These are phyloP conservation scores for Plutella xylostella DNA, from an alignment of 2,888 invertebrate genomes.

Conservation along the genomic window DNA sequence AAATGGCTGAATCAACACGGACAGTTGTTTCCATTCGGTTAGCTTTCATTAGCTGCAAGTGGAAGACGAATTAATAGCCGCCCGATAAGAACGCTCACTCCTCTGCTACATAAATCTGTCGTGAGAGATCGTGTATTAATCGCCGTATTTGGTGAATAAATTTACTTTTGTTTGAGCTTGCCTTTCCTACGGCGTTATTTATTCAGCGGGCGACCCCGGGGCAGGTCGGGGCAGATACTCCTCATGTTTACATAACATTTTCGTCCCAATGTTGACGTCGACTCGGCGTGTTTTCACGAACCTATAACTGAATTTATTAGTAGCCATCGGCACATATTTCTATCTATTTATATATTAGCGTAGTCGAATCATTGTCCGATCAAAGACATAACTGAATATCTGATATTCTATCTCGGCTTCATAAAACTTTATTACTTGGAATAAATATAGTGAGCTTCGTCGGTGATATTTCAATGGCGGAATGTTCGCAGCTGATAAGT, in stretches of 20 bases:
- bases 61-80: too few species aligned
- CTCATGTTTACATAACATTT: slow-evolving; percentile 59
- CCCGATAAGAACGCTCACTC: too few species aligned
- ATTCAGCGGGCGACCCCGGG: slow-evolving; percentile 58
- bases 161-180: slow-evolving; percentile 67
- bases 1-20: too few species aligned
- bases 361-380: too few species aligned
- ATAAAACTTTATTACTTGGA: not conserved
- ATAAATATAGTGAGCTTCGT: not conserved
- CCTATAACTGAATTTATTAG: slow-evolving; percentile 36
- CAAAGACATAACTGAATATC: not conserved
- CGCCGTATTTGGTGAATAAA: slow-evolving; percentile 66
- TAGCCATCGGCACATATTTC: slow-evolving; percentile 20
- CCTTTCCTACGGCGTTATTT: slow-evolving; percentile 57
- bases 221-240: slow-evolving; percentile 40
- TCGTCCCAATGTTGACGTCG: slow-evolving; percentile 40
- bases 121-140: slow-evolving; percentile 61
- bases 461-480: not conserved
- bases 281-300: slow-evolving; percentile 43
- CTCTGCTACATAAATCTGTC: slow-evolving; percentile 49
- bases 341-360: too few species aligned
- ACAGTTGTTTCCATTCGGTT: too few species aligned
- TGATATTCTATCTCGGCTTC: not conserved
- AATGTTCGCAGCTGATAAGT: slow-evolving; percentile 24
- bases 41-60: too few species aligned